Conservation (phyloP, 2,797 vertebrate genomes). For the Florisuga fusca region DNA sequence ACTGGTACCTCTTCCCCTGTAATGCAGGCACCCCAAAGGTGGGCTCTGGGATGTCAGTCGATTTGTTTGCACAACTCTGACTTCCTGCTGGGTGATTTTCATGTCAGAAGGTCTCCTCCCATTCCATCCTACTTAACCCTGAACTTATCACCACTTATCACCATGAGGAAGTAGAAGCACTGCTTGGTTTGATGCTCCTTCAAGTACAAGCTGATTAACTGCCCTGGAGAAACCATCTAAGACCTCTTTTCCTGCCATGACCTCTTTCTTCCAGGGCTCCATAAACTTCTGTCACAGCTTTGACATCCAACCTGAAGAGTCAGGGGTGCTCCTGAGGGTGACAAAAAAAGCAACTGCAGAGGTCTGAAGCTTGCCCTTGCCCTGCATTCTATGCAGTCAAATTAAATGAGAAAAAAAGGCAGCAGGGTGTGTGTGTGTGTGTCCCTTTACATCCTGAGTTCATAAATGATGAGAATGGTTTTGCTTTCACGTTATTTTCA, state of each 20-base stretch:
- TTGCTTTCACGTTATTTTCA: background rate
- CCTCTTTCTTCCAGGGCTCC: conserved; percentile 20
- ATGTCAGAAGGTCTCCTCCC: conserved; percentile 11
- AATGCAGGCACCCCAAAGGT: background rate
- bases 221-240: background rate
- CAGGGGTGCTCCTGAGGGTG: background rate
- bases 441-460: background rate
- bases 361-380: background rate
- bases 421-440: no score
- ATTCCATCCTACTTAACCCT: background rate
- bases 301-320: background rate
- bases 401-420: background rate
- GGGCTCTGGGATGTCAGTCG: background rate
- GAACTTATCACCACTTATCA: background rate
- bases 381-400: background rate
- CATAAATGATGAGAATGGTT: background rate
- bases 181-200: conserved; percentile 9
- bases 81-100: conserved; percentile 33
- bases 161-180: conserved; percentile 9
- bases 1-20: background rate
- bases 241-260: background rate
- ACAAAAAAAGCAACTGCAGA: background rate
- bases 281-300: background rate
- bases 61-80: background rate
- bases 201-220: background rate